Conservation (phyloP, 2,797 vertebrate species). For the Sitta carolinensis region DNA sequence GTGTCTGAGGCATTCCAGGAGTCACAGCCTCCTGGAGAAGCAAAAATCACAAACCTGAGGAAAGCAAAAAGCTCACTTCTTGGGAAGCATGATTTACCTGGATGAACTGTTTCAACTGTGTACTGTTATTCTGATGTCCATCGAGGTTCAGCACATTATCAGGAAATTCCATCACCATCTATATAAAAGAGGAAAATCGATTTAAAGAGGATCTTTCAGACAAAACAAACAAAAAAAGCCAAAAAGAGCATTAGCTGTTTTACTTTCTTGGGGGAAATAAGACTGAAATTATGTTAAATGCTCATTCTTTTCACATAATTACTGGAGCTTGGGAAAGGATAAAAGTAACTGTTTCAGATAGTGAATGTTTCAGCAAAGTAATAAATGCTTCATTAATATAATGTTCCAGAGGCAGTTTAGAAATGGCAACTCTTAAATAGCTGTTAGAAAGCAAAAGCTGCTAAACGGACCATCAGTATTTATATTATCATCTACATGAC, state of each 20-base stretch:
- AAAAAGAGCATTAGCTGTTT: background rate
- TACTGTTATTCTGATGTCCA: constrained; percentile 83
- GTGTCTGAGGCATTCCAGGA: background rate
- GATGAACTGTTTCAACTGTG: constrained; percentile 90
- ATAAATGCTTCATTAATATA: background rate
- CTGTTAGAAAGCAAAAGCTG: background rate
- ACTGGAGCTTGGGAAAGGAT: background rate
- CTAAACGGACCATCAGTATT: background rate
- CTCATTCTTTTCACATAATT: background rate
- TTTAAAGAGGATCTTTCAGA: background rate
- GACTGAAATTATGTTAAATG: background rate
- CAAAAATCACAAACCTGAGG: background rate
- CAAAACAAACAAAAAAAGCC: background rate
- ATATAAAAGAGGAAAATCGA: background rate
- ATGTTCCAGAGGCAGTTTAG: background rate
- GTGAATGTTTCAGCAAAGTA: background rate
- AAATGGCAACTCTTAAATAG: background rate
- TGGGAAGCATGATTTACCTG: constrained; percentile 78
- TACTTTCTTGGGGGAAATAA: background rate
- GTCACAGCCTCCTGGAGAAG: background rate
- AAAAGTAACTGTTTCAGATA: background rate
- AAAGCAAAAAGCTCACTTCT: background rate
- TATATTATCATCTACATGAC: background rate
- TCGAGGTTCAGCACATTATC: constrained; percentile 88
- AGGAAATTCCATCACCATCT: constrained; percentile 99